Evolutionary conservation across 2,888 invertebrate genomes (phyloP).

Genomic region (Cecidostiba fungosa): DNA sequence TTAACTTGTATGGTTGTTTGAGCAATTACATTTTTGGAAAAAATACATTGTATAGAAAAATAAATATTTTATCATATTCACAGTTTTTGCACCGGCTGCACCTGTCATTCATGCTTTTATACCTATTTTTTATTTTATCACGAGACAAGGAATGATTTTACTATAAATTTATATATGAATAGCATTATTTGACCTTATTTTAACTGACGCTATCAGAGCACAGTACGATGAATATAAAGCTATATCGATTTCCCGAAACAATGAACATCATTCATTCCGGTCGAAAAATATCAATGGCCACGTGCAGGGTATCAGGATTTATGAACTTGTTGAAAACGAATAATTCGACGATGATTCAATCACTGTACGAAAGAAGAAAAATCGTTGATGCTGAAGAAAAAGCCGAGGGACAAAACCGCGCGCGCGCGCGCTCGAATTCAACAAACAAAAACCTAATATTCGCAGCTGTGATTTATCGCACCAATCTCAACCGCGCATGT

Average conservation of each 20-base stretch:
- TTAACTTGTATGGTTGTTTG: too few species aligned
- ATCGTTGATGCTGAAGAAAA: not conserved
- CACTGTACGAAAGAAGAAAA: not conserved
- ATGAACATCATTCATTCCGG: not conserved
- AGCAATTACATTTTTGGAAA: too few species aligned
- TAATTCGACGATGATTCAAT: not conserved
- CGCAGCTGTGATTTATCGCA: not conserved
- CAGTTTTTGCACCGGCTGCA: too few species aligned
- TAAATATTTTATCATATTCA: too few species aligned
- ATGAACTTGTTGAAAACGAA: not conserved
- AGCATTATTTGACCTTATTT: not conserved
- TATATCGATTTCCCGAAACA: not conserved
- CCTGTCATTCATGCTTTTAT: too few species aligned
- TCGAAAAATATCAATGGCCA: not conserved
- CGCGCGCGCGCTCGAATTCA: not conserved
- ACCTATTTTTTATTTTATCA: too few species aligned
- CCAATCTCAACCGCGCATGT: not conserved
- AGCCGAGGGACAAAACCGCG: not conserved
- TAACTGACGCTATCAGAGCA: not conserved
- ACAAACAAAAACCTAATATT: constrained; percentile 2
- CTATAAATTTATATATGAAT: not conserved
- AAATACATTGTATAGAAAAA: too few species aligned
- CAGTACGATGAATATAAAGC: constrained; percentile 1
- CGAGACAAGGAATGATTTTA: too few species aligned
- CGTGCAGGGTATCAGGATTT: not conserved